Evolutionary conservation across 92 coral and sea anemone species (phyloP).

Genomic region (Micromussa lordhowensis): DNA sequence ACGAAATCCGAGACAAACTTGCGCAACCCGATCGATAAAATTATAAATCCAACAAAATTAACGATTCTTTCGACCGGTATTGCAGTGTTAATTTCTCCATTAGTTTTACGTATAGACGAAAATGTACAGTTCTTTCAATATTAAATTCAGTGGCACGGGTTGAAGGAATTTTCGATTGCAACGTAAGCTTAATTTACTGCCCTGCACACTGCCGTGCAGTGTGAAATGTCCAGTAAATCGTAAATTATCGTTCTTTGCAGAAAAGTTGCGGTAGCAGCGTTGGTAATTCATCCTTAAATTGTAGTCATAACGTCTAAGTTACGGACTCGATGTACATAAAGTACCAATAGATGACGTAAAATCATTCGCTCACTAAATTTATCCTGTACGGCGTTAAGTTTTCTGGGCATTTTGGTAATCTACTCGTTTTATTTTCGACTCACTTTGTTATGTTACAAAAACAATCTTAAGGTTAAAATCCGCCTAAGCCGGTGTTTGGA

Average conservation of each 20-base stretch:
- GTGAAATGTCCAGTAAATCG: not conserved
- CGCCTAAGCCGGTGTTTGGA: not conserved
- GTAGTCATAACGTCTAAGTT: not conserved
- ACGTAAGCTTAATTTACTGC: too few relatives aligned
- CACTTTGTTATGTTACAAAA: not conserved
- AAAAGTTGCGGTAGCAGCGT: not conserved
- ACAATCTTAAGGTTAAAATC: not conserved
- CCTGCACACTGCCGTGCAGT: not conserved
- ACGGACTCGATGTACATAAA: not conserved
- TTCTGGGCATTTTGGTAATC: not conserved
- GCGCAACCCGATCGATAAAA: not conserved
- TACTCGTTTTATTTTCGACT: not conserved
- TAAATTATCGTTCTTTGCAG: not conserved
- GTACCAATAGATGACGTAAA: not conserved
- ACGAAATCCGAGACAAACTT: not conserved
- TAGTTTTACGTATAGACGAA: not conserved
- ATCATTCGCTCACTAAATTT: not conserved
- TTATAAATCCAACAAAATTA: not conserved
- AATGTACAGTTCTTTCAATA: not conserved
- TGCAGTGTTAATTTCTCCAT: not conserved
- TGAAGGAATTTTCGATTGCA: too few relatives aligned
- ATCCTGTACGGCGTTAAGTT: not conserved
- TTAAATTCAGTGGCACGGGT: not conserved
- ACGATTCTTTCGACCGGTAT: not conserved
- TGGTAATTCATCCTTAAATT: not conserved